Conservation (phyloP, 2,113 vertebrate species). For the Myrmecophaga tridactyla region DNA sequence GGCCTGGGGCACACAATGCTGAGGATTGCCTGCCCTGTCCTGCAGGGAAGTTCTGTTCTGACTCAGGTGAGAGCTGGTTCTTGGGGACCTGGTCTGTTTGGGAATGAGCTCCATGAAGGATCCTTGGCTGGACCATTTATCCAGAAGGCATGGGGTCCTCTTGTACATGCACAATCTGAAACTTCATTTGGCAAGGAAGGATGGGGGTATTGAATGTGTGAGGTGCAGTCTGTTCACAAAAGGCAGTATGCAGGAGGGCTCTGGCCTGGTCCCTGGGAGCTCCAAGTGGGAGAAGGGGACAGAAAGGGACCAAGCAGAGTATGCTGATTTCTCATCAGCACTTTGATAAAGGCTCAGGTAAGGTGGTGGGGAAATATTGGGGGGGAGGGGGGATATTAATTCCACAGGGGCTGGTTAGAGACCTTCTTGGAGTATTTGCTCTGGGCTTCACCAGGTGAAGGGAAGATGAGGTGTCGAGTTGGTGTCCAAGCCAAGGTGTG, state of each 20-base stretch:
- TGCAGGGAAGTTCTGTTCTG: conserved; percentile 90
- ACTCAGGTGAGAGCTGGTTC: conserved; percentile 81
- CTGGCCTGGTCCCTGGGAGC: background rate
- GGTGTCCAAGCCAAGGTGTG: background rate
- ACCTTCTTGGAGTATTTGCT: background rate
- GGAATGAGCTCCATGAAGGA: background rate
- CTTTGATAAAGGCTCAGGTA: background rate
- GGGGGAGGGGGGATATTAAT: no score
- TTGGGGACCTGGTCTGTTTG: background rate
- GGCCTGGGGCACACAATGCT: conserved; percentile 78
- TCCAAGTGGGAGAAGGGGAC: background rate
- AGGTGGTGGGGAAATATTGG: no score
- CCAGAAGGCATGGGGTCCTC: background rate
- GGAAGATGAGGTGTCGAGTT: background rate
- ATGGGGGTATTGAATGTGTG: background rate
- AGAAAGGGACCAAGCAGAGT: background rate
- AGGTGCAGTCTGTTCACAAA: background rate
- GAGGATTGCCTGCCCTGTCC: conserved; percentile 88
- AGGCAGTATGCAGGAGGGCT: background rate
- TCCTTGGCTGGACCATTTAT: no score
- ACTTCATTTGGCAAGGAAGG: background rate
- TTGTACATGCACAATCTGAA: background rate
- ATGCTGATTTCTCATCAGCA: background rate
- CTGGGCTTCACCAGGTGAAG: no score
- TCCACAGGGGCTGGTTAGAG: no score